Base-by-base conservation (phyloP, 2,113 vertebrate genomes). In the Lophius piscatorius region DNA sequence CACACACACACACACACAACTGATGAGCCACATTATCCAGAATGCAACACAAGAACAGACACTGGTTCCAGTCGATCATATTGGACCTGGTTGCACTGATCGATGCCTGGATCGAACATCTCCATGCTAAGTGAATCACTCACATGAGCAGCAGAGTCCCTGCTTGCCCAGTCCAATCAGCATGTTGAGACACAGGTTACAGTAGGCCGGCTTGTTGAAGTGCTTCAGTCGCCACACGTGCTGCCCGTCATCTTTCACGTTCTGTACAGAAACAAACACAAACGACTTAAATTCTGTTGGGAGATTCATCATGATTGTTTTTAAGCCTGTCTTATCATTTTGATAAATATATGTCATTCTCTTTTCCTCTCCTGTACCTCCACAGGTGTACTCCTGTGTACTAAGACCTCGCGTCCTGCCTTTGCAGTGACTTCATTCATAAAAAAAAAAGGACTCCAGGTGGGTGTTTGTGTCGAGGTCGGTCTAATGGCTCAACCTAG, bases 161-260 rank as follows among this genome's bases (percentile, higher is more conserved):
- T 98, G 96, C 81, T 98, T 98, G 65, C 96, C 89, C 0, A 98
- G 93, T 0, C 96, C 96, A 54, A 97, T 89, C 76, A 98, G 89
- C 93, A 98, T 95, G 68, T 92, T 85, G 42, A 92, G 95, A 87
- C 96, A 98, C 88, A 93, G 95, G 89, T 98, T 97, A 88, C 96
- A 98, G 89, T 95, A 98, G 36, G 95, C 95, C 0, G 95, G 95
- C 48, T 96, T 97, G 91, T 96, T 98, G 91, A 98, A 98, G 78
- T 98, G 95, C 88, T 98, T 98, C 88, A 98, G 84, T 74, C 92
- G 94, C 96, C 96, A 98, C 31, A 94, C 91, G 0, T 98, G 96
- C 26, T 95, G 93, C 16, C 96, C 96, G 0, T 98, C 96, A 0
- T 97, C 95, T 62, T 93, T 92, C 35, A 93, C 92, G 0, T 93